These are phyloP conservation scores for Notodonta dromedarius DNA, from an alignment of 2,888 invertebrate genomes.

Conservation along the genomic window DNA sequence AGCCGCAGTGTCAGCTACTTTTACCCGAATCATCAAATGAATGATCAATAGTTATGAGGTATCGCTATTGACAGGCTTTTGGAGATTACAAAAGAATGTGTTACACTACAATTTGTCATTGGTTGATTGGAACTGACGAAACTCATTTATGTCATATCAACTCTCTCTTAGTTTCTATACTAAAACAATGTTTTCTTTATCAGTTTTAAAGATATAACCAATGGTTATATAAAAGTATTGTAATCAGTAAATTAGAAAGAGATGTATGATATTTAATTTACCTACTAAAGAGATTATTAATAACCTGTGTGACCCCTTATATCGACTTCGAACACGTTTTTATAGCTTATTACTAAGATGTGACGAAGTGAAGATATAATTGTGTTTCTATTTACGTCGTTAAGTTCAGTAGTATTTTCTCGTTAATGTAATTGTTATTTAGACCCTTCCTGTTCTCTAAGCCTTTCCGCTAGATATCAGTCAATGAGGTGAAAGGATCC, in stretches of 20 bases:
- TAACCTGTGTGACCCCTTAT: neutral
- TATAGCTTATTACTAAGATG: neutral
- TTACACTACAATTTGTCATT: constrained; percentile 36
- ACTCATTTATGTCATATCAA: constrained; percentile 29
- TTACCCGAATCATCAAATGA: constrained; percentile 14
- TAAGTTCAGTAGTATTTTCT: no score
- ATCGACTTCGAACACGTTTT: neutral
- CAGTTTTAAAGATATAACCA: constrained; percentile 15
- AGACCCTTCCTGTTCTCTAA: no score
- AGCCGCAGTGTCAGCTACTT: neutral
- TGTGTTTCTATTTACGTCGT: no score
- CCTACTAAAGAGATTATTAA: neutral
- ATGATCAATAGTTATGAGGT: constrained; percentile 30
- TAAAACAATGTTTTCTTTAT: constrained; percentile 35
- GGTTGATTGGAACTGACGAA: constrained; percentile 34
- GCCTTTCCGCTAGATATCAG: no score
- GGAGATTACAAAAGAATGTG: constrained; percentile 26
- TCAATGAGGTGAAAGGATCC: no score
- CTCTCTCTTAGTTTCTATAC: constrained; percentile 46
- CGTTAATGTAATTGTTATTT: no score
- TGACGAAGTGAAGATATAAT: neutral
- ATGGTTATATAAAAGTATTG: neutral
- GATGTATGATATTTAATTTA: neutral
- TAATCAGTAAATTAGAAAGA: neutral
- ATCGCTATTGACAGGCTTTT: constrained; percentile 26